Conservation (phyloP, 2,113 vertebrate species). For the Sterna hirundo region DNA sequence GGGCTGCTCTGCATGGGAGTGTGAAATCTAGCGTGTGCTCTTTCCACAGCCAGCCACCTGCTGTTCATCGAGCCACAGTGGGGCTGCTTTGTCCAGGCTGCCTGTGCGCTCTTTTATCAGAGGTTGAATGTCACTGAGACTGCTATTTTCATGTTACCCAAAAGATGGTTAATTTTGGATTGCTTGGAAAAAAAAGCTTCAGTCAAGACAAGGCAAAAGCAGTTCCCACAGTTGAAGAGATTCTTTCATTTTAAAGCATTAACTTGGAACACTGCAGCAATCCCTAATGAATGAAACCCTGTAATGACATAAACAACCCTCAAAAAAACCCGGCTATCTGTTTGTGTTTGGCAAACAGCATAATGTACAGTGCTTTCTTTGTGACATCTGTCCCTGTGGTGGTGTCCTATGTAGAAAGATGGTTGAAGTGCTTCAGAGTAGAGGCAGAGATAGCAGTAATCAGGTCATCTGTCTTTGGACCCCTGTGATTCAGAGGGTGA, state of each 20-base stretch:
- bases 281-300: background rate
- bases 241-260: background rate
- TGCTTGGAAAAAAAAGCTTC: background rate
- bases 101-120: background rate
- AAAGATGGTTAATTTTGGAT: background rate
- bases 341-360: background rate
- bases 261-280: background rate
- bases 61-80: background rate
- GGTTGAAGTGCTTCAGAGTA: background rate
- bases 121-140: background rate
- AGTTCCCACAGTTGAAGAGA: background rate
- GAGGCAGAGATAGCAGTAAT: background rate
- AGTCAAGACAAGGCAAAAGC: background rate
- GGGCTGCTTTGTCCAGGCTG: background rate
- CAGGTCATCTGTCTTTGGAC: background rate
- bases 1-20: background rate
- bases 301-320: background rate
- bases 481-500: background rate
- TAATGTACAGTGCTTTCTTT: background rate
- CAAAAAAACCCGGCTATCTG: background rate
- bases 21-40: background rate
- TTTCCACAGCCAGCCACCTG: background rate
- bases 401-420: background rate
- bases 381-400: background rate
- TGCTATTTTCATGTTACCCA: background rate